phyloP scores from a whole-genome alignment of 2,113 vertebrate genomes.

The Ageneiosus marmoratus region DNA sequence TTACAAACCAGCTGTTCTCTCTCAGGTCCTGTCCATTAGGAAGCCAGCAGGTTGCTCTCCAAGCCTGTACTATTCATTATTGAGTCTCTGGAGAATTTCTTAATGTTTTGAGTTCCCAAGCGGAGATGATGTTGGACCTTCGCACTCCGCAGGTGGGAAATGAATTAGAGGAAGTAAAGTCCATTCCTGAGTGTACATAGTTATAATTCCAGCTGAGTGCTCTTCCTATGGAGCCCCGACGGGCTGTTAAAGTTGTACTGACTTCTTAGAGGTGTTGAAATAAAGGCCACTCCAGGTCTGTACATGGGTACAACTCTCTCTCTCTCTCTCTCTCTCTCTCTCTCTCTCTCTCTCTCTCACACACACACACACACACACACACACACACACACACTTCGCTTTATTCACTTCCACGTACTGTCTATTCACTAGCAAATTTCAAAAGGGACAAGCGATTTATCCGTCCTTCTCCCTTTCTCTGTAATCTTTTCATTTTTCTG shows the following conservation, averaged over 20 bases:
- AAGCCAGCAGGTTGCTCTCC: conserved; percentile 83
- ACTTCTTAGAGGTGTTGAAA: conserved; percentile 53
- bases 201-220: conserved; percentile 50
- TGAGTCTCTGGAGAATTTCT: conserved; percentile 82
- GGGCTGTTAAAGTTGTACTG: conserved; percentile 38
- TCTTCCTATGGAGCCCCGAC: conserved; percentile 39
- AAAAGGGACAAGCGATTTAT: no score
- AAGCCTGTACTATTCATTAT: conserved; percentile 77
- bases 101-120: conserved; percentile 81
- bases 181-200: conserved; percentile 48
- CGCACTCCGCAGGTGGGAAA: conserved; percentile 84
- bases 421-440: no score
- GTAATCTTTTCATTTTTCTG: no score
- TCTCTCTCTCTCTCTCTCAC: neutral
- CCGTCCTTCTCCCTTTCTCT: no score
- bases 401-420: no score
- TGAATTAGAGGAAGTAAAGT: conserved; percentile 69
- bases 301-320: conserved; percentile 37
- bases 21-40: conserved; percentile 86
- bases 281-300: conserved; percentile 38
- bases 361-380: conserved; percentile 14
- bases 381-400: conserved; percentile 37
- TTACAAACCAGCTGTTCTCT: conserved; percentile 88
- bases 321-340: conserved; percentile 1
- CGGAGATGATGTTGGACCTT: conserved; percentile 79